Percentiles rank a stretch among this genome's conserved stretches.
phyloP scores from a whole-genome alignment of 2,797 vertebrate species.

The Buceros bicornis region DNA sequence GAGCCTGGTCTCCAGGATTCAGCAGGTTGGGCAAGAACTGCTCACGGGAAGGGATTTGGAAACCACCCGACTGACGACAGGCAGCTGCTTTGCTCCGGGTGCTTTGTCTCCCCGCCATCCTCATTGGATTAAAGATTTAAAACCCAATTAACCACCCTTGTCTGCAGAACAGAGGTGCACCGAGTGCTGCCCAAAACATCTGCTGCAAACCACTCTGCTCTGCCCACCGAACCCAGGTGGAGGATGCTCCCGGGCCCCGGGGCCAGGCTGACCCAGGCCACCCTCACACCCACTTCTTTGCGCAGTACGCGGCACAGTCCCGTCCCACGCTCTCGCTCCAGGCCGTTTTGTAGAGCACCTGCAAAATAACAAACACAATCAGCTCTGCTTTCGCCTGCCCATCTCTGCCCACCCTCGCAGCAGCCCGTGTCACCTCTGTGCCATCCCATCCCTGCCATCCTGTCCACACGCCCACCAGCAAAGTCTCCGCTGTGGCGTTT shows the following conservation, averaged over 20 bases:
- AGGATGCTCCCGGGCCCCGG: fast-evolving
- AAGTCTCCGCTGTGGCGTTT: fast-evolving
- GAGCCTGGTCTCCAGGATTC: not conserved
- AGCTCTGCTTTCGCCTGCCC: not conserved
- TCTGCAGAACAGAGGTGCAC: not conserved
- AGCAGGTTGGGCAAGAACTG: not conserved
- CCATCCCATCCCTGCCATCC: not conserved
- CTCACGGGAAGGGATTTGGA: not conserved
- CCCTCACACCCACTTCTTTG: constrained; percentile 89
- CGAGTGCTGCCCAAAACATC: fast-evolving
- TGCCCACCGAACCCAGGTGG: fast-evolving
- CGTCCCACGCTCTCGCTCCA: constrained; percentile 96
- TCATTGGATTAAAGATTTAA: not conserved
- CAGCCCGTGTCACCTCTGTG: no score
- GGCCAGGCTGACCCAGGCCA: not conserved
- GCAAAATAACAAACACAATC: not conserved
- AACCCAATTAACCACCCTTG: not conserved
- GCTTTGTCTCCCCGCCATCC: not conserved
- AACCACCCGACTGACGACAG: not conserved
- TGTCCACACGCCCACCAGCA: not conserved
- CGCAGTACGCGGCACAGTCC: constrained; percentile 92
- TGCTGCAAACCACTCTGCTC: not conserved
- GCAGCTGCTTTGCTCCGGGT: fast-evolving
- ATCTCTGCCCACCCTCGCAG: not conserved
- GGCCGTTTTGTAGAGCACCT: constrained; percentile 97